phyloP scores from a whole-genome alignment of 2,888 invertebrate genomes.

The Rhingia campestris region DNA sequence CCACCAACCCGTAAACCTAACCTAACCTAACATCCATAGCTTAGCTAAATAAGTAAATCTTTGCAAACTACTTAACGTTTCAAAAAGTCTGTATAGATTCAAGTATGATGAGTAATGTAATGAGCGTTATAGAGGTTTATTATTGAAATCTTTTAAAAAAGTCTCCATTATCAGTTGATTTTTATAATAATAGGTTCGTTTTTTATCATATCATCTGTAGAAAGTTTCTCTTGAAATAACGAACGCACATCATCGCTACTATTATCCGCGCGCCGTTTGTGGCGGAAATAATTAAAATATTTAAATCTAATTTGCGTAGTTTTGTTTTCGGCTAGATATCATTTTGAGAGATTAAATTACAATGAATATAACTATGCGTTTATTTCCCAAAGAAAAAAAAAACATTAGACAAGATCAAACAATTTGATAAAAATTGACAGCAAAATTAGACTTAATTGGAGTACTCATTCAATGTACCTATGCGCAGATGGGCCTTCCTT shows the following conservation, averaged over 20 bases:
- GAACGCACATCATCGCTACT: slow-evolving; percentile 1
- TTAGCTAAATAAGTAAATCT: too few relatives aligned
- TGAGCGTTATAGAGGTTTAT: too few relatives aligned
- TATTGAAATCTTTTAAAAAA: too few relatives aligned
- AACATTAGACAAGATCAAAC: slow-evolving; percentile 47
- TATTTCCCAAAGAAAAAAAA: slow-evolving; percentile 22
- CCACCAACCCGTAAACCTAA: too few relatives aligned
- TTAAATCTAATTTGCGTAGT: slow-evolving; percentile 50
- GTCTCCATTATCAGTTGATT: too few relatives aligned
- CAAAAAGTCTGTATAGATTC: too few relatives aligned
- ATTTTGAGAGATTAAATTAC: slow-evolving; percentile 39
- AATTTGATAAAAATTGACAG: slow-evolving; percentile 59
- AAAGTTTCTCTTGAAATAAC: slow-evolving; percentile 2
- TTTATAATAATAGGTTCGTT: too few relatives aligned
- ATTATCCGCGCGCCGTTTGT: slow-evolving; percentile 5
- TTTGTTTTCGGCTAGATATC: slow-evolving; percentile 21
- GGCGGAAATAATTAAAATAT: slow-evolving; percentile 62
- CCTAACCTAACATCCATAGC: too few relatives aligned
- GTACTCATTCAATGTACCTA: neutral
- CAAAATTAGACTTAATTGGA: slow-evolving; percentile 58
- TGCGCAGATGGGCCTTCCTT: slow-evolving; percentile 21
- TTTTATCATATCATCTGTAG: too few relatives aligned
- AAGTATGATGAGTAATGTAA: too few relatives aligned
- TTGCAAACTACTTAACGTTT: too few relatives aligned
- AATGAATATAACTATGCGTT: slow-evolving; percentile 41